These are phyloP conservation scores for Frieseomelitta varia DNA, from an alignment of 1,140 invertebrate species.

Conservation along the genomic window DNA sequence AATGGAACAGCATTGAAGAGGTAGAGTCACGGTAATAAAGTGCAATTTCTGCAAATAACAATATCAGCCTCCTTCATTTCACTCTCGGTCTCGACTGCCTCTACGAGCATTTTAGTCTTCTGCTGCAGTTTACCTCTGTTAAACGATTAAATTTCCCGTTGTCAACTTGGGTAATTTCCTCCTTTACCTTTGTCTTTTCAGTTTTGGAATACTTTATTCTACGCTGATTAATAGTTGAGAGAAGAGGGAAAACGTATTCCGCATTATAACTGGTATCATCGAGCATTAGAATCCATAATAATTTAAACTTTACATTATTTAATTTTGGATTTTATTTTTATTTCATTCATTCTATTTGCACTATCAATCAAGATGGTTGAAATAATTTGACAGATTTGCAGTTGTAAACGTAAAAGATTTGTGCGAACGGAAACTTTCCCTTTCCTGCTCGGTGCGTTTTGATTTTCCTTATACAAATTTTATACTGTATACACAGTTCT, in stretches of 20 bases:
- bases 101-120: not conserved
- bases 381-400: too few relatives aligned
- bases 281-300: too few relatives aligned
- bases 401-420: too few relatives aligned
- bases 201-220: not conserved
- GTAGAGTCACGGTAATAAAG: not conserved
- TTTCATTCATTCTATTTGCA: too few relatives aligned
- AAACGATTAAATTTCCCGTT: conserved; percentile 32
- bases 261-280: not conserved
- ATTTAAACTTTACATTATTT: too few relatives aligned
- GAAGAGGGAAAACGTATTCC: not conserved
- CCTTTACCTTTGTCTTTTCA: not conserved
- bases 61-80: not conserved
- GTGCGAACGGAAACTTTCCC: too few relatives aligned
- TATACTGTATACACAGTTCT: too few relatives aligned
- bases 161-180: not conserved
- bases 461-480: too few relatives aligned
- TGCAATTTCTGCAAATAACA: conserved; percentile 1
- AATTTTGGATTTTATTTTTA: too few relatives aligned
- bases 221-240: not conserved
- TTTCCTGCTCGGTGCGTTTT: too few relatives aligned
- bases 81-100: not conserved
- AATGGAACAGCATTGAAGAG: not conserved
- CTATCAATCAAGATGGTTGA: too few relatives aligned
- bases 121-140: not conserved